Percentiles rank a stretch among this genome's conserved stretches.
phyloP scores from a whole-genome alignment of 2,113 vertebrate species.

The Helogale parvula region DNA sequence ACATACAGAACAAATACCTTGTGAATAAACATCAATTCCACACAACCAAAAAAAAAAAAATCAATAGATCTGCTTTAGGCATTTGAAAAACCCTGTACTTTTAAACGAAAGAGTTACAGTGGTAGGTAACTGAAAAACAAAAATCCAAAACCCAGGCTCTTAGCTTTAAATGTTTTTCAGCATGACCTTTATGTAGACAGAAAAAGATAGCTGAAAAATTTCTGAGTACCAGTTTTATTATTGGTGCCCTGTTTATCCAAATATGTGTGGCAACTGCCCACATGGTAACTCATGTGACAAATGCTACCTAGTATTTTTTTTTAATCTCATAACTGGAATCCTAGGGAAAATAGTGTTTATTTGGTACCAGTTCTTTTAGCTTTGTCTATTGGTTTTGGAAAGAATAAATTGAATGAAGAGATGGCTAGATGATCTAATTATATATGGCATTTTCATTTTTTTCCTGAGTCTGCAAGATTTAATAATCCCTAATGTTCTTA shows the following conservation, averaged over 20 bases:
- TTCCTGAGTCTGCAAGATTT: neutral
- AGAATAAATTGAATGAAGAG: constrained; percentile 42
- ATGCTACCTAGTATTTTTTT: neutral
- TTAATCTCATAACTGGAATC: constrained; percentile 13
- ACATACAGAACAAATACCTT: constrained; percentile 64
- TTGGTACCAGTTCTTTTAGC: neutral
- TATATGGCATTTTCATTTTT: constrained; percentile 47
- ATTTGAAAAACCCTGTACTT: constrained; percentile 76
- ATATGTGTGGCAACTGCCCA: neutral
- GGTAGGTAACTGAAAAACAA: constrained; percentile 59
- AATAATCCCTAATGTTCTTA: constrained; percentile 21
- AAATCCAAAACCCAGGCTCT: neutral
- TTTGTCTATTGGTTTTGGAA: constrained; percentile 32
- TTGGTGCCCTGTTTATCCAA: neutral
- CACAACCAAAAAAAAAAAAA: constrained; percentile 75
- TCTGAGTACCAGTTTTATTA: neutral
- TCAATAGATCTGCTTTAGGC: constrained; percentile 77
- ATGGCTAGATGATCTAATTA: neutral
- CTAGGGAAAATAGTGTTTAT: neutral
- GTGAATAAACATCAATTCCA: constrained; percentile 82
- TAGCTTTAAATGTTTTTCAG: constrained; percentile 60
- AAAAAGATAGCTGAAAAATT: neutral
- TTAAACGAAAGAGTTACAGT: constrained; percentile 61
- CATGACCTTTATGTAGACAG: neutral
- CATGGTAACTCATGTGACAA: neutral